These are phyloP conservation scores for Zaprionus taronus DNA, from an alignment of 1,140 invertebrate genomes.

Conservation along the genomic window DNA sequence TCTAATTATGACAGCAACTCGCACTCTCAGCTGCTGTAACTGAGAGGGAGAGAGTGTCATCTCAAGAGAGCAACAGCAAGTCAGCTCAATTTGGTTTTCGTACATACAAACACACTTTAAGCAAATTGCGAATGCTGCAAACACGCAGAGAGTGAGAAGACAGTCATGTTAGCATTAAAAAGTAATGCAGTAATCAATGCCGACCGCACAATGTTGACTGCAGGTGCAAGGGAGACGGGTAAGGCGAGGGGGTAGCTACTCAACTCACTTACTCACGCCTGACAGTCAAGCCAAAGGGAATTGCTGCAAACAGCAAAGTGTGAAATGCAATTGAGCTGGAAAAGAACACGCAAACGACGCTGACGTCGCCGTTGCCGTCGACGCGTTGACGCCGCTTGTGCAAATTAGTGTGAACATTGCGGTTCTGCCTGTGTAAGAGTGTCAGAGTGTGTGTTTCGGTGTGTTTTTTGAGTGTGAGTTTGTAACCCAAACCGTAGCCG, in stretches of 20 bases:
- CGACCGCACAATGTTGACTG: conserved; percentile 8
- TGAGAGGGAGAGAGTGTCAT: not conserved
- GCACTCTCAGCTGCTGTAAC: not conserved
- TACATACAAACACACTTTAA: not conserved
- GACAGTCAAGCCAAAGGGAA: conserved; percentile 24
- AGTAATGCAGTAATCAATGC: conserved; percentile 26
- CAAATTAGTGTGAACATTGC: conserved; percentile 76
- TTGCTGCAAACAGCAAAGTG: conserved; percentile 38
- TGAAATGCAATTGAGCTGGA: conserved; percentile 71
- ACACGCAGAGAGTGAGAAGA: not conserved
- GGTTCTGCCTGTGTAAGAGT: conserved; percentile 30
- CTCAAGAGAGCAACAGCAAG: not conserved
- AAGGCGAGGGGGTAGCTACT: not conserved
- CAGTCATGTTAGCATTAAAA: conserved; percentile 9
- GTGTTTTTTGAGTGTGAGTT: conserved; percentile 33
- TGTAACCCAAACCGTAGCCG: conserved; percentile 50
- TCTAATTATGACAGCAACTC: too few relatives aligned
- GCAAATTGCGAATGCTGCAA: not conserved
- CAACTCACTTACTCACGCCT: conserved; percentile 16
- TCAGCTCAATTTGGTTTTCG: not conserved
- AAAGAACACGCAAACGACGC: conserved; percentile 47
- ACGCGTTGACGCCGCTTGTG: conserved; percentile 48
- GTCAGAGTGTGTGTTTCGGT: conserved; percentile 16
- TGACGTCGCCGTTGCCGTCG: conserved; percentile 12
- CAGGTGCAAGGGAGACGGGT: too few relatives aligned